A percentile compares a stretch with the other conserved stretches of the same genome.
These are phyloP conservation scores for Gambusia affinis DNA, from an alignment of 2,113 vertebrate genomes.

Conservation along the genomic window DNA sequence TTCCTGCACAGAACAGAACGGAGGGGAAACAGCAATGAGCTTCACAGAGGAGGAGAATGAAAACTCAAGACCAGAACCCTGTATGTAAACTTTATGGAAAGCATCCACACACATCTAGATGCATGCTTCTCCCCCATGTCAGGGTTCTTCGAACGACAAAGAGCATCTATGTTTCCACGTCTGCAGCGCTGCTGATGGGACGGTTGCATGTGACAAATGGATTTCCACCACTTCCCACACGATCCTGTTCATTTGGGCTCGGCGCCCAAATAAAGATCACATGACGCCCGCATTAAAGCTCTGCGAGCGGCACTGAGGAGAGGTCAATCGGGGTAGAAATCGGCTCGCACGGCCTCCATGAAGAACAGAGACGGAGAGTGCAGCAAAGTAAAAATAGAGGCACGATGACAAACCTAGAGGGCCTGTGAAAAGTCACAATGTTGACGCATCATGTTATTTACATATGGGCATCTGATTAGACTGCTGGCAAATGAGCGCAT, in stretches of 20 bases:
- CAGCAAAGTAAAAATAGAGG: slow-evolving; percentile 28
- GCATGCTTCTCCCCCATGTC: not conserved
- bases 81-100: not conserved
- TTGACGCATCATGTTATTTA: slow-evolving; percentile 20
- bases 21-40: not conserved
- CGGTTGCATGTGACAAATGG: slow-evolving; percentile 21
- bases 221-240: slow-evolving; percentile 39
- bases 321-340: slow-evolving; percentile 17
- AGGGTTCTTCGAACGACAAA: not conserved
- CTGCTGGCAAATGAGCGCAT: not conserved
- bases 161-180: not conserved
- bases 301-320: slow-evolving; percentile 31
- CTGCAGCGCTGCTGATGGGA: not conserved
- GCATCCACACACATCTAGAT: not conserved
- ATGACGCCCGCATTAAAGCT: slow-evolving; percentile 40
- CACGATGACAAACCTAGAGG: slow-evolving; percentile 19
- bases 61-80: not conserved
- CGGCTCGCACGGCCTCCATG: slow-evolving; percentile 5
- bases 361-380: not conserved
- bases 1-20: slow-evolving; percentile 54
- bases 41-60: not conserved
- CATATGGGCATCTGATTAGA: slow-evolving; percentile 27
- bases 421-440: slow-evolving; percentile 30
- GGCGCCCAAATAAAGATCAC: slow-evolving; percentile 26
- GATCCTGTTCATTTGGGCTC: slow-evolving; percentile 39